Evolutionary conservation across 2,797 vertebrate genomes (phyloP).

Genomic region (Diceros bicornis): DNA sequence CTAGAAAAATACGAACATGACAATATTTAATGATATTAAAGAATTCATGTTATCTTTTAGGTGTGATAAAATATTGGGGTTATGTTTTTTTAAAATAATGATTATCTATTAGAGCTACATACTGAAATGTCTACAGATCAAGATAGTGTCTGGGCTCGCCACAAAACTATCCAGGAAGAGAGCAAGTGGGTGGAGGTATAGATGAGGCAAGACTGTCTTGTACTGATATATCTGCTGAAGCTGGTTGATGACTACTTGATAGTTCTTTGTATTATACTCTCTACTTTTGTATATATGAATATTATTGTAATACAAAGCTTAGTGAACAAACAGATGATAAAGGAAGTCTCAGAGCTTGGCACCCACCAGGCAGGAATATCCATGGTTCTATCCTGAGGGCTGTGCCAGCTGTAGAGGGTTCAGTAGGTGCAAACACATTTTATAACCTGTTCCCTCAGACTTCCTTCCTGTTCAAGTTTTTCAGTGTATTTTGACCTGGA

Average conservation of each 20-base stretch:
- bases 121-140: not conserved
- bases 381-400: not conserved
- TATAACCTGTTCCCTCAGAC: not conserved
- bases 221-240: not conserved
- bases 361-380: not conserved
- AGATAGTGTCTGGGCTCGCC: not conserved
- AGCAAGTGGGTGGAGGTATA: too few species aligned
- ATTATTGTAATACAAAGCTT: not conserved
- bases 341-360: not conserved
- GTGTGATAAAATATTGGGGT: not conserved
- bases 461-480: not conserved
- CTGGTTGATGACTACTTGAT: fast-evolving
- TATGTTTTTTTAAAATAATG: not conserved
- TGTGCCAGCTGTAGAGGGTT: not conserved
- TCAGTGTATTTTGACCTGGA: not conserved
- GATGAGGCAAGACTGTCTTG: not conserved
- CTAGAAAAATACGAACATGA: not conserved
- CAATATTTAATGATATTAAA: not conserved
- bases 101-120: not conserved
- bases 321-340: not conserved
- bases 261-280: not conserved
- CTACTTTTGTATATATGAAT: not conserved
- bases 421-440: not conserved
- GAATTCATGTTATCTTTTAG: not conserved
- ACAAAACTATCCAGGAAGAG: not conserved